phyloP scores from a whole-genome alignment of 2,888 invertebrate genomes.

The Drosophila imparisetae region DNA sequence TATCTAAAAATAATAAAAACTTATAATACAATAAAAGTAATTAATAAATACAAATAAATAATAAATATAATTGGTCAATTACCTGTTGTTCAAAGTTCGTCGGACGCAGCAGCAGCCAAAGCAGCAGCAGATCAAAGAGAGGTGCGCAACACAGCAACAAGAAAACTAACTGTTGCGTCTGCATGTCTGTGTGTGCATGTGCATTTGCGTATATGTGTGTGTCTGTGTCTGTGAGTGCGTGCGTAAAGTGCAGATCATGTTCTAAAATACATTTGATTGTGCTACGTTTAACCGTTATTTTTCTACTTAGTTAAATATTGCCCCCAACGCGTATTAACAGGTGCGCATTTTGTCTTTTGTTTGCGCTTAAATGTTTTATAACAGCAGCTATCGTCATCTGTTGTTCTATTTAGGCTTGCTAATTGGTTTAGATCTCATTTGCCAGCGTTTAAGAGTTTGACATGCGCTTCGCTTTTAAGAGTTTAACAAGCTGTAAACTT shows the following conservation, averaged over 20 bases:
- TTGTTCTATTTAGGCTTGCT: slow-evolving; percentile 8
- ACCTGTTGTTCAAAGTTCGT: slow-evolving; percentile 48
- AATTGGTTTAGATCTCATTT: slow-evolving; percentile 21
- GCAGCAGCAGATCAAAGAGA: slow-evolving; percentile 19
- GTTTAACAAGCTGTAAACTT: background rate
- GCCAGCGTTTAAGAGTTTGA: slow-evolving; percentile 3
- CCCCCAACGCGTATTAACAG: slow-evolving; percentile 38
- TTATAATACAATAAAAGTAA: background rate
- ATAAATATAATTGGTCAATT: slow-evolving; percentile 21
- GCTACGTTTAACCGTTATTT: slow-evolving; percentile 33
- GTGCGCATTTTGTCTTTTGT: slow-evolving; percentile 33
- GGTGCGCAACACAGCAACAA: slow-evolving; percentile 33
- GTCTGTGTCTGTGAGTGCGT: slow-evolving; percentile 20
- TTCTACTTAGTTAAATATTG: slow-evolving; percentile 19
- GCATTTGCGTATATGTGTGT: background rate
- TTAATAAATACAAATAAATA: background rate
- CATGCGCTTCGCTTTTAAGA: background rate
- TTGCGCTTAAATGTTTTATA: slow-evolving; percentile 34
- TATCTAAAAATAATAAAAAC: background rate
- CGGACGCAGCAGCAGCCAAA: slow-evolving; percentile 24
- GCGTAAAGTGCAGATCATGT: slow-evolving; percentile 32
- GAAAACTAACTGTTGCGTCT: slow-evolving; percentile 56
- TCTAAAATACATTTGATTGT: slow-evolving; percentile 36
- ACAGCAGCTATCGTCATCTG: slow-evolving; percentile 20
- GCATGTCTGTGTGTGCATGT: slow-evolving; percentile 6